Base-by-base conservation (phyloP, 1,140 invertebrate species). In the Leptinotarsa lineolata region DNA sequence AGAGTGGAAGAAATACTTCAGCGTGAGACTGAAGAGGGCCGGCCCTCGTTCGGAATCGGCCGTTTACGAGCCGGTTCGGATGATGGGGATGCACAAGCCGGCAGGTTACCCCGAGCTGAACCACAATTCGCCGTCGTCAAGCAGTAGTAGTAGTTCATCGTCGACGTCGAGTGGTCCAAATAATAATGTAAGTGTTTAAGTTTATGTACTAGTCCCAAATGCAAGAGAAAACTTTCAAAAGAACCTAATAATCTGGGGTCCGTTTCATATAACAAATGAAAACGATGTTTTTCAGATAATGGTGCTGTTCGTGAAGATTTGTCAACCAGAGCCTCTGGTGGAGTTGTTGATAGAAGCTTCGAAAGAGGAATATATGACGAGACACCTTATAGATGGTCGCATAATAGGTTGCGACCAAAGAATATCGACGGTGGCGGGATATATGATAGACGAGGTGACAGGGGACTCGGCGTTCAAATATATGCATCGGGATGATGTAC, bases 361-460 rank as follows among this genome's bases (percentile, higher is more conserved):
- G 66, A 90, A 90, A 72, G 91, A 95, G 84, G 94, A 96, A 83
- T 97, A 96, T 81, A 88, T 92, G 16, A 96, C 94, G 0, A 85
- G 94, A 21, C 94, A 96, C 84, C 87, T 93, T 30, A 88, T 94
- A 20, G 93, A 95, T 82, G 94, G 94, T 2, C 87, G 91, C 69
- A 95, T 96, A 71, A 91, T 95, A 46, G 92, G 91, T 77, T 92
- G 92, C 72, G 94, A 97, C 84, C 93, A 95, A 75, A 89, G 94
- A 76, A 94, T 96, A 73, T 92, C 93, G 0, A 86, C 93, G 18
- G 91, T 95, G 2, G 92, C 94, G 39, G 95, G 94, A 2, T 95
- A 95, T 82, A 90, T 96, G 89, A 90, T 90, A 1, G 90, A 93
- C 68, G 94, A 96, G 85, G 92, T 96, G 11, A 88, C 88, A 22